Evolutionary conservation across 2,888 invertebrate species (phyloP).

Genomic region (Erynnis tages): DNA sequence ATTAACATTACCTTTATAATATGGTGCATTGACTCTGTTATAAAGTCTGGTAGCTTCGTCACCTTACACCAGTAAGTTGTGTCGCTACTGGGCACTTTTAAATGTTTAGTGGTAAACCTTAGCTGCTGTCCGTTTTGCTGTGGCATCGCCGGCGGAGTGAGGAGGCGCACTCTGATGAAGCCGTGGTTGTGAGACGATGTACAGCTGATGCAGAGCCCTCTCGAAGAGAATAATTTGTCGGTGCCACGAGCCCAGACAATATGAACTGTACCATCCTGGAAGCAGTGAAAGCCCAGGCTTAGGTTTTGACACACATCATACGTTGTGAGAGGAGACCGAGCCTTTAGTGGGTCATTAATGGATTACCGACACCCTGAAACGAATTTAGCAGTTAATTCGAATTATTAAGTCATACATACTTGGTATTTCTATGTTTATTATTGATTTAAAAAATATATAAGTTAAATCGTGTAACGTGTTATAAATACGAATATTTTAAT

Average conservation of each 20-base stretch:
- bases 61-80: slow-evolving; percentile 99
- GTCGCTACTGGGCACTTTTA: slow-evolving; percentile 90
- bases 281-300: neutral
- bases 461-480: too few species aligned
- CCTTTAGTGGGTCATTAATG: too few species aligned
- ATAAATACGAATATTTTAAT: too few species aligned
- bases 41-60: slow-evolving; percentile 86
- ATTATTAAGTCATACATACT: too few species aligned
- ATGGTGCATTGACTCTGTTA: slow-evolving; percentile 86
- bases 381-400: too few species aligned
- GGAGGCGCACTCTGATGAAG: slow-evolving; percentile 89
- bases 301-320: too few species aligned
- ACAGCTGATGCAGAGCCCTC: slow-evolving; percentile 83
- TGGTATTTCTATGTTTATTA: too few species aligned
- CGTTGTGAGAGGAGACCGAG: too few species aligned
- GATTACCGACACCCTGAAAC: too few species aligned
- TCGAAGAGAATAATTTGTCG: slow-evolving; percentile 86
- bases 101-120: slow-evolving; percentile 83
- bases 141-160: slow-evolving; percentile 63
- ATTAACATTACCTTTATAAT: slow-evolving; percentile 85
- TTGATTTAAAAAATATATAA: too few species aligned
- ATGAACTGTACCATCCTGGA: slow-evolving; percentile 93
- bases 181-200: slow-evolving; percentile 82
- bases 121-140: slow-evolving; percentile 76
- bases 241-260: slow-evolving; percentile 91